Evolutionary conservation across 2,113 vertebrate genomes (phyloP), one percentile per base, ranked within the genome.

Genomic region (Dryoscopus gambensis): DNA sequence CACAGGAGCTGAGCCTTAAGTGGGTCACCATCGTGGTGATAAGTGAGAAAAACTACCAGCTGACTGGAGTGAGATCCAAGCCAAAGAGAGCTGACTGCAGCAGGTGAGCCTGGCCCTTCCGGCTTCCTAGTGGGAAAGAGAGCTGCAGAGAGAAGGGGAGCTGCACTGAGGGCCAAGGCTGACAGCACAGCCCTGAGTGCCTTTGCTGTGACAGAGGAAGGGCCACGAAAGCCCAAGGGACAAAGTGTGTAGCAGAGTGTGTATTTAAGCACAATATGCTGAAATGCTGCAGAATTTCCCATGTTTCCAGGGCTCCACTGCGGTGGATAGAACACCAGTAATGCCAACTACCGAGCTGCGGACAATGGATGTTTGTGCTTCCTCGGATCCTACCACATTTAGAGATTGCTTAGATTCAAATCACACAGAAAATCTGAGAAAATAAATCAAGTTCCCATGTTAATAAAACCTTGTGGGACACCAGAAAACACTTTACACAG

Each of bases 211-310:
- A 30, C 40, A 39, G 11, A 87, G 28, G 37, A 35, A 53, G 5
- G 52, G 31, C 31, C 83, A 65, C 25, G 20, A 62, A 27, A 73
- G 31, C 22, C 24, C 64, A 27, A 11, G 52, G 10, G 18, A 19
- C 44, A 35, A 25, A 27, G 23, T 10, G 4, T 10, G 47, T 6
- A 47, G 19, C 15, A 59, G 22, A 57, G 23, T 0, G 0, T 31
- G 21, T 14, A 14, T 69, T 74, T 53, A 56, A 73, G 22, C 15
- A 86, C 40, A 8, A 1, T 1, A 5, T 15, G 6, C 17, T 60
- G 39, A 65, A 93, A 69, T 9, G 9, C 6, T 46, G 60, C 30
- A 81, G 59, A 62, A 74, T 28, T 50, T 49, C 27, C 16, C 9
- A 0, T 10, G 16, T 27, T 70, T 37, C 55, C 57, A 56, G 55